A percentile compares a stretch with the other conserved stretches of the same genome.
These are phyloP conservation scores for Enhydra lutris DNA, from an alignment of 2,113 vertebrate genomes.

Conservation along the genomic window DNA sequence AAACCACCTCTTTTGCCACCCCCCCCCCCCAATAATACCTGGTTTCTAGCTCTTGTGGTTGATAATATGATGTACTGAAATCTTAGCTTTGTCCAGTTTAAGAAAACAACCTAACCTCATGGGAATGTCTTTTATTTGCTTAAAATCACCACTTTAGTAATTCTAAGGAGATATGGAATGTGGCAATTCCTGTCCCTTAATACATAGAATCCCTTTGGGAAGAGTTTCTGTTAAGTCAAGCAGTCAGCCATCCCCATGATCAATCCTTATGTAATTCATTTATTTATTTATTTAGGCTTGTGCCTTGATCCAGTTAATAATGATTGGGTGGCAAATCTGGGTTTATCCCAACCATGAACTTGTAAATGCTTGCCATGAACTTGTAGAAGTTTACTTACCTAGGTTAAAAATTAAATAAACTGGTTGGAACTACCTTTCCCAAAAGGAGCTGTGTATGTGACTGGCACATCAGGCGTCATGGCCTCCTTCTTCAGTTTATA, in stretches of 20 bases:
- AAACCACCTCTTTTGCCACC: not conserved
- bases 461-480: not conserved
- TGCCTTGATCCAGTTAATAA: not conserved
- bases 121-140: not conserved
- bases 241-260: not conserved
- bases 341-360: not conserved
- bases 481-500: not conserved
- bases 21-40: not conserved
- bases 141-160: not conserved
- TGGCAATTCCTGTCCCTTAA: not conserved
- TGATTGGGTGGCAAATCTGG: not conserved
- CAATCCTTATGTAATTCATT: not conserved
- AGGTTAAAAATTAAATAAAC: slow-evolving; percentile 21
- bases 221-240: not conserved
- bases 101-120: not conserved
- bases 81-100: not conserved
- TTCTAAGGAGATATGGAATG: not conserved
- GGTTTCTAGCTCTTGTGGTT: not conserved
- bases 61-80: not conserved
- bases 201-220: not conserved
- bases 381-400: not conserved
- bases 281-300: not conserved
- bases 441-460: not conserved
- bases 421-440: not conserved
- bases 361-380: not conserved